phyloP scores from a whole-genome alignment of 2,888 invertebrate genomes.

The Drosophila subsilvestris region DNA sequence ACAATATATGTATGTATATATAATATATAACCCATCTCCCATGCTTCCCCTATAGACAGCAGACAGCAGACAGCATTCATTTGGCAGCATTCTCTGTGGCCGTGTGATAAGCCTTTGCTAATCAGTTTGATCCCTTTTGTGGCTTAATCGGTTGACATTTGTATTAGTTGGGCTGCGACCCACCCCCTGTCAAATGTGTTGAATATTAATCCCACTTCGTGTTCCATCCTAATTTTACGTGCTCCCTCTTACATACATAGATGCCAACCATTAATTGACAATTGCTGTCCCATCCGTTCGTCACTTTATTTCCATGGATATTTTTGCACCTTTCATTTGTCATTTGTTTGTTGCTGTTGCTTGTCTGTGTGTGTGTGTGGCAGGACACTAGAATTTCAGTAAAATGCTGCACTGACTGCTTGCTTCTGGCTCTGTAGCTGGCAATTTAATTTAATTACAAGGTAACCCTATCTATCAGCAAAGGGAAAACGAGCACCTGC shows the following conservation, averaged over 20 bases:
- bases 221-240: conserved; percentile 66
- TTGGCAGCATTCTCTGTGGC: conserved; percentile 22
- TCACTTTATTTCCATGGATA: conserved; percentile 11
- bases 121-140: conserved; percentile 79
- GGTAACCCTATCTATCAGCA: conserved; percentile 67
- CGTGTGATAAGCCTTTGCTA: conserved; percentile 69
- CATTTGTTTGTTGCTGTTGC: conserved; percentile 7
- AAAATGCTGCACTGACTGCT: conserved; percentile 6
- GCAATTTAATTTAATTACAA: conserved; percentile 77
- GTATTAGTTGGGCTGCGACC: conserved; percentile 65
- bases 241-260: too few relatives aligned
- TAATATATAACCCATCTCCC: neutral
- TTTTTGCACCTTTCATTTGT: conserved; percentile 1
- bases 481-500: conserved; percentile 66
- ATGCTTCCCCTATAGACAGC: neutral
- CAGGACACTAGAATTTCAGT: conserved; percentile 34
- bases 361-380: conserved; percentile 19
- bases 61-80: conserved; percentile 10
- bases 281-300: conserved; percentile 19
- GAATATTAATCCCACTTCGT: conserved; percentile 71
- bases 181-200: conserved; percentile 61
- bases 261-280: conserved; percentile 62
- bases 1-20: neutral
- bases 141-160: conserved; percentile 81
- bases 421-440: conserved; percentile 30